Base-by-base conservation (phyloP, 2,888 invertebrate genomes). In the Hypselothyrea guttata region DNA sequence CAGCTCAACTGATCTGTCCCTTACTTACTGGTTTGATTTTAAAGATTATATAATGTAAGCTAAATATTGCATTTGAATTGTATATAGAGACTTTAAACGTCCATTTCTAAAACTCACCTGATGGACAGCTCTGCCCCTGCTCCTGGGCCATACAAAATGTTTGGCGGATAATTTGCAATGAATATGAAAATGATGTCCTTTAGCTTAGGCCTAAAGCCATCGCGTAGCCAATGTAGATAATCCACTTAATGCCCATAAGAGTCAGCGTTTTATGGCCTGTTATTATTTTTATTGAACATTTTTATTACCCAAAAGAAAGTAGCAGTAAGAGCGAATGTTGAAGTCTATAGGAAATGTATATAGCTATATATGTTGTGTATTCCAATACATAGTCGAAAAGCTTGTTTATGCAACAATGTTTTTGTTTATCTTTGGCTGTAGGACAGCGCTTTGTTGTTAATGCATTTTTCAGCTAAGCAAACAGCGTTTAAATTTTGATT, bases 101-200 rank as follows among this genome's bases (percentile, higher is more conserved):
- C n/a, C n/a, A n/a, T n/a, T n/a, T n/a, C n/a, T n/a, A n/a, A n/a
- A n/a, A n/a, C n/a, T n/a, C n/a, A n/a, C n/a, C n/a, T n/a, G 4
- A 35, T 8, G 1, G 34, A 1, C 34, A 12, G 12, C 8, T 13
- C 12, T 34, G 8, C n/a, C 1, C 9, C 35, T 9, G 9, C 13
- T 13, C 4, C 9, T 48, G 61, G 42, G 68, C 60, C 45, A 55
- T 84, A 71, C 82, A 22, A 84, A 65, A 49, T 64, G 57, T 62
- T 82, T 59, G 58, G 60, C 79, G 45, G 52, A 77, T 82, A 68
- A 84, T 75, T 77, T 54, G 79, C 83, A 71, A 71, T 82, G 56
- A 84, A 77, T 60, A 84, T 68, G 71, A 77, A 56, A 71, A 68
- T 55, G 38, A 52, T 55, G 52, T 61, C 34, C 55, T 11, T 15